These are phyloP conservation scores for Onychomys arenicola DNA, from an alignment of 2,797 vertebrate species.

Conservation along the genomic window DNA sequence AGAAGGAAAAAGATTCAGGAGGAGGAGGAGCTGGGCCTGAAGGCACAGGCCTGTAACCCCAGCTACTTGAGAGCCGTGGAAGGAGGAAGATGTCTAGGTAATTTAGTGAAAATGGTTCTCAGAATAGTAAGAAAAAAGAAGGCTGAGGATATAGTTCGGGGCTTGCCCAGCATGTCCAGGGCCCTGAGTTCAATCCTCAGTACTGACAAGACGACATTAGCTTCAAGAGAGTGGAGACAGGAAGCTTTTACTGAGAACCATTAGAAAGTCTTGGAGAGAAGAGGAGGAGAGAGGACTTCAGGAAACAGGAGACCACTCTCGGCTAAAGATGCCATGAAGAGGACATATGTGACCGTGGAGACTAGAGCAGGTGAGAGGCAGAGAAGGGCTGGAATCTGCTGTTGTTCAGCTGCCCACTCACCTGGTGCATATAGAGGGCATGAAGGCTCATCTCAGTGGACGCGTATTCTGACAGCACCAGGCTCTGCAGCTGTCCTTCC, in stretches of 20 bases:
- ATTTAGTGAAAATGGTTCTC: background rate
- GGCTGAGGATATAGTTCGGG: background rate
- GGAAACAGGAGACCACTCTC: background rate
- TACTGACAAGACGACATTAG: background rate
- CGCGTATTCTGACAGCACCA: slow-evolving; percentile 97
- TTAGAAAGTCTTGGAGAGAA: background rate
- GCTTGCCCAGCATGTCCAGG: background rate
- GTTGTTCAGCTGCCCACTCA: slow-evolving; percentile 82
- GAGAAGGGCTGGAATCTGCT: background rate
- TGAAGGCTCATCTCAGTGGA: slow-evolving; percentile 99
- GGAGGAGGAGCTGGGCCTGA: background rate
- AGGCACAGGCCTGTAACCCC: background rate
- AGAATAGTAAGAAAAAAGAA: background rate
- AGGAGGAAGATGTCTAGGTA: background rate
- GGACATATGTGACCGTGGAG: background rate
- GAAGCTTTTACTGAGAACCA: background rate
- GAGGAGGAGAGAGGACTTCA: background rate
- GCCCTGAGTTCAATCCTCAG: background rate
- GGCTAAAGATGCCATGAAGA: background rate
- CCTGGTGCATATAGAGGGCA: slow-evolving; percentile 98
- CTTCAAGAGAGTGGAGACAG: background rate
- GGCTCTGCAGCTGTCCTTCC: slow-evolving; percentile 97
- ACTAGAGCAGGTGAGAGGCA: background rate
- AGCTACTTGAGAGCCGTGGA: background rate
- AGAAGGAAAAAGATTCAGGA: background rate